A percentile compares a stretch with the other conserved stretches of the same genome.
Conservation (phyloP, 2,888 invertebrate genomes). For the Zhuqinia jingwanae region DNA sequence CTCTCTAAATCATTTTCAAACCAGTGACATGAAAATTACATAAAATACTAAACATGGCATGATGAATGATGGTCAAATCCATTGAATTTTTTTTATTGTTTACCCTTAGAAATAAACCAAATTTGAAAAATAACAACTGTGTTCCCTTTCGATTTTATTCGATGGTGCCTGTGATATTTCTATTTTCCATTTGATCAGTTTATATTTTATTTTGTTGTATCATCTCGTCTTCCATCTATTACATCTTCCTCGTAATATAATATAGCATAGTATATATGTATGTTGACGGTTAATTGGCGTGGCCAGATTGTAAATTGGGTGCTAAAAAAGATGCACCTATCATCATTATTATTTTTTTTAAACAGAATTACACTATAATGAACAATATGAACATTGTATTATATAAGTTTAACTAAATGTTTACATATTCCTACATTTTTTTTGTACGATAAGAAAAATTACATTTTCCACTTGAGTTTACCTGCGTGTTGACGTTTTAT, state of each 20-base stretch:
- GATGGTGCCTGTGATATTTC: neutral
- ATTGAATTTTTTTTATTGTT: neutral
- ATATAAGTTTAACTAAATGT: neutral
- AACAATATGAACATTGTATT: too few relatives aligned
- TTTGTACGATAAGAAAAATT: neutral
- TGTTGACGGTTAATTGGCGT: slow-evolving; percentile 32
- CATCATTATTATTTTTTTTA: neutral
- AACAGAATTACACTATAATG: too few relatives aligned
- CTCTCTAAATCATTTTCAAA: neutral
- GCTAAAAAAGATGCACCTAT: neutral
- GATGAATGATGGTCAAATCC: slow-evolving; percentile 2
- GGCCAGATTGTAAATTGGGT: slow-evolving; percentile 26
- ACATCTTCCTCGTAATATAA: too few relatives aligned
- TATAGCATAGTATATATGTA: slow-evolving; percentile 22
- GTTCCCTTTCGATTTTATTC: neutral
- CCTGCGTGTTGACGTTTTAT: too few relatives aligned
- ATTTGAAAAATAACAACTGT: neutral
- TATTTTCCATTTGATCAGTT: neutral
- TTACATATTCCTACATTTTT: neutral
- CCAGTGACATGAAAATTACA: slow-evolving; percentile 28
- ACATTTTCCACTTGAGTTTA: too few relatives aligned
- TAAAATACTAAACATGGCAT: neutral
- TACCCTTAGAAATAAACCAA: slow-evolving; percentile 6
- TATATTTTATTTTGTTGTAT: neutral
- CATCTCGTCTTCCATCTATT: neutral